Percentiles rank a stretch among this genome's conserved stretches.
phyloP scores from a whole-genome alignment of 2,797 vertebrate species.

The Oreochromis mossambicus region DNA sequence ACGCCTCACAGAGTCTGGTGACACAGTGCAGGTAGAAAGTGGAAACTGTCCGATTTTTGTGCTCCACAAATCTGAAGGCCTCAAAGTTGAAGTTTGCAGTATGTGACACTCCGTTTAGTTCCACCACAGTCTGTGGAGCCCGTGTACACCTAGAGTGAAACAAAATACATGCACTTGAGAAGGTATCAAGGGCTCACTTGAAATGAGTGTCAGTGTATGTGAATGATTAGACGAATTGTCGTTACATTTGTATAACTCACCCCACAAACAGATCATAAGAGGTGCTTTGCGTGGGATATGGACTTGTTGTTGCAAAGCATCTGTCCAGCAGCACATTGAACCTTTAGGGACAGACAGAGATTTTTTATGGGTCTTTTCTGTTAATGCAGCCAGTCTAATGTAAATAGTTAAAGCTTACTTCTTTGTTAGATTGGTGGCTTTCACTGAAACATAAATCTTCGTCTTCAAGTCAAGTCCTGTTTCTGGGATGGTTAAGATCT shows the following conservation, averaged over 20 bases:
- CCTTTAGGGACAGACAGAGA: conserved; percentile 31
- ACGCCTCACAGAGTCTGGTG: conserved; percentile 70
- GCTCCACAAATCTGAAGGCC: conserved; percentile 72
- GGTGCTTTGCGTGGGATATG: background rate
- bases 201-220: background rate
- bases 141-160: conserved; percentile 31
- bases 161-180: background rate
- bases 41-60: conserved; percentile 65
- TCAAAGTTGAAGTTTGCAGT: conserved; percentile 65
- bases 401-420: conserved; percentile 44
- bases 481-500: conserved; percentile 48
- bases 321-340: conserved; percentile 74
- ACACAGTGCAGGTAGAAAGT: conserved; percentile 73
- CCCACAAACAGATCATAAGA: conserved; percentile 71
- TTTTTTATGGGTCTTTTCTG: background rate
- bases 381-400: background rate
- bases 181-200: background rate
- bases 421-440: conserved; percentile 70
- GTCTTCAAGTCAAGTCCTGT: conserved; percentile 72
- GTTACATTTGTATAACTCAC: conserved; percentile 48
- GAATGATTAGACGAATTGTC: background rate
- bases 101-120: conserved; percentile 54
- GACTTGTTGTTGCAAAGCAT: conserved; percentile 65
- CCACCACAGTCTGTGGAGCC: conserved; percentile 62
- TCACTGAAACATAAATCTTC: conserved; percentile 73